A percentile compares a stretch with the other conserved stretches of the same genome.
phyloP scores from a whole-genome alignment of 2,797 vertebrate genomes.

The Alfaro cultratus region DNA sequence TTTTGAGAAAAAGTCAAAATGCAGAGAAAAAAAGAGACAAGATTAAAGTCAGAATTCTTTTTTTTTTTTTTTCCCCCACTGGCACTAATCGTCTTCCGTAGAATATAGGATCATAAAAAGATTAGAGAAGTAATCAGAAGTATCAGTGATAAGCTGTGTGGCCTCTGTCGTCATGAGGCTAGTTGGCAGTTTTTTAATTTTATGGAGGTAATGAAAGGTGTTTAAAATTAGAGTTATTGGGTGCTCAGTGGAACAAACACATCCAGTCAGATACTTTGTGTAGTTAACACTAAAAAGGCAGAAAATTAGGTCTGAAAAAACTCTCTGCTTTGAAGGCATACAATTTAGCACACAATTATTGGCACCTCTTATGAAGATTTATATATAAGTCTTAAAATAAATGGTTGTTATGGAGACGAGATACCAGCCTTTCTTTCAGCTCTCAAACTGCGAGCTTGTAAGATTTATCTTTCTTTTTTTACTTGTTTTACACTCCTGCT shows the following conservation, averaged over 20 bases:
- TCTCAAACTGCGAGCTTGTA: not conserved
- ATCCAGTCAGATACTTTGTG: slow-evolving; percentile 31
- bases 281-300: slow-evolving; percentile 20
- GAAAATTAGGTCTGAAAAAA: slow-evolving; percentile 30
- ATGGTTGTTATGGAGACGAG: not conserved
- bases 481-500: not conserved
- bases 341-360: not conserved
- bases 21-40: too few species aligned
- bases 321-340: not conserved
- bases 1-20: too few species aligned
- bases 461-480: not conserved
- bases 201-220: slow-evolving; percentile 38
- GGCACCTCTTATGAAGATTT: not conserved
- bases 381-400: slow-evolving; percentile 4
- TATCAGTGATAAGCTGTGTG: slow-evolving; percentile 36
- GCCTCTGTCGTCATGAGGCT: slow-evolving; percentile 19
- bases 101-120: not conserved
- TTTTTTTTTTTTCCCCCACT: too few species aligned
- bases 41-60: too few species aligned
- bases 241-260: slow-evolving; percentile 30
- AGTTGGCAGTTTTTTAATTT: slow-evolving; percentile 37
- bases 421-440: not conserved
- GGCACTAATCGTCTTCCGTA: too few species aligned
- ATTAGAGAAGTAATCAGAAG: not conserved
- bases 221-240: slow-evolving; percentile 30